phyloP scores from a whole-genome alignment of 1,140 invertebrate genomes.

The Trialeurodes vaporariorum region DNA sequence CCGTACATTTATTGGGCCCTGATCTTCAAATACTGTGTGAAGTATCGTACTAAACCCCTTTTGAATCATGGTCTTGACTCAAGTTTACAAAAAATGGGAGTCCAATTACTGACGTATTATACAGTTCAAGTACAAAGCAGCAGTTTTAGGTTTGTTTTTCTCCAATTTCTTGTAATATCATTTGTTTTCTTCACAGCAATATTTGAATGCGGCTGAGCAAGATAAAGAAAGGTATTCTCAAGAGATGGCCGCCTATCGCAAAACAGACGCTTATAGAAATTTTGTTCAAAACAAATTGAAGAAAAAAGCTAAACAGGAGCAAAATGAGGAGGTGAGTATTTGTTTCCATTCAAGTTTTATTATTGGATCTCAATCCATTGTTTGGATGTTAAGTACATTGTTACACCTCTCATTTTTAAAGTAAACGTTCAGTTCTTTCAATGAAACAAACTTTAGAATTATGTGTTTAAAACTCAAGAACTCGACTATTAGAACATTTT shows the following conservation, averaged over 20 bases:
- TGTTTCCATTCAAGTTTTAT: too few relatives aligned
- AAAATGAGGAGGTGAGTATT: conserved; percentile 24
- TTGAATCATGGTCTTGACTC: background rate
- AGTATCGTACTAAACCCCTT: too few relatives aligned
- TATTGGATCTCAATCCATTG: too few relatives aligned
- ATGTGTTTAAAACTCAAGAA: too few relatives aligned
- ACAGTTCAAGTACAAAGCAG: background rate
- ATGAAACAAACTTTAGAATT: too few relatives aligned
- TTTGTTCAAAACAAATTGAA: conserved; percentile 57
- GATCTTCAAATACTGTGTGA: too few relatives aligned
- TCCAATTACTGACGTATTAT: conserved; percentile 3
- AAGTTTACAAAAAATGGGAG: background rate
- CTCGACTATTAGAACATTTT: too few relatives aligned
- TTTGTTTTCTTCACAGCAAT: conserved; percentile 46
- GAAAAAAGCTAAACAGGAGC: conserved; percentile 41
- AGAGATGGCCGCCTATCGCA: conserved; percentile 79
- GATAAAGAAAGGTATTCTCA: conserved; percentile 78
- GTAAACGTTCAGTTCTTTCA: too few relatives aligned
- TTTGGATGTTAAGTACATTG: too few relatives aligned
- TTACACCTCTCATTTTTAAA: too few relatives aligned
- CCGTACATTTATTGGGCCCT: too few relatives aligned
- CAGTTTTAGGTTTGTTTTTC: conserved; percentile 10
- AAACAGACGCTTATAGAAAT: conserved; percentile 73
- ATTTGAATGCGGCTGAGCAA: conserved; percentile 79
- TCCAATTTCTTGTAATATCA: conserved; percentile 12